Evolutionary conservation across 2,797 vertebrate genomes (phyloP), one percentile per base, ranked within the genome.

Genomic region (Pantherophis alleghaniensis): DNA sequence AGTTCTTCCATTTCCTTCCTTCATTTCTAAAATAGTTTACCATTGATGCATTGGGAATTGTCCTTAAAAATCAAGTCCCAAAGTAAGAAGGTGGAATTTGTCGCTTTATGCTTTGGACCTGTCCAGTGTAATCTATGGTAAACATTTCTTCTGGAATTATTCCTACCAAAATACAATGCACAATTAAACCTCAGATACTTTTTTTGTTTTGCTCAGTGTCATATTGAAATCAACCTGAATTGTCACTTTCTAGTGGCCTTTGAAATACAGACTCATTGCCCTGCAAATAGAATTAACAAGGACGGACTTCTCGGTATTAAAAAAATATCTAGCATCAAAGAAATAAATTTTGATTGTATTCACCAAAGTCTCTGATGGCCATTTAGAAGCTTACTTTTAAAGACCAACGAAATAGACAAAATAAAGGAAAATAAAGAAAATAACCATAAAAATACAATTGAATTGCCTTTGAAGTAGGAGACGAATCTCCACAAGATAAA

Each of bases 161-260:
- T 83, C 20, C 66, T 93, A 47, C 86, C 88, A 91, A 91, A 88
- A 88, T 55, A 88, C 37, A 88, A 79, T 93, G 94, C 56, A 91
- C 42, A 69, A 86, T 83, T 87, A 89, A 93, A 63, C 87, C 94
- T 14, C n/a, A 91, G 91, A 94, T 92, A 94, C n/a, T 89, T 91
- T 89, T 90, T 18, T 94, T 16, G 16, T 91, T 96, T 94, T 69
- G 18, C 92, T 96, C 94, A 94, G 93, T 93, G 83, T 95, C 18
- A 53, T 32, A 79, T 94, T 74, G 69, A 94, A 94, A 61, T 57
- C 93, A 86, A 90, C 98, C 97, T 98, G 97, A 96, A 98, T 98
- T 96, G 98, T 98, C 98, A 98, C 98, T 98, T 98, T 98, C 98
- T 98, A 98, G 99, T 99, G 99, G 99, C 99, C 99, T 99, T 99